Evolutionary conservation across 2,113 vertebrate species (phyloP), one percentile per base, ranked within the genome.

Genomic region (Suncus etruscus): DNA sequence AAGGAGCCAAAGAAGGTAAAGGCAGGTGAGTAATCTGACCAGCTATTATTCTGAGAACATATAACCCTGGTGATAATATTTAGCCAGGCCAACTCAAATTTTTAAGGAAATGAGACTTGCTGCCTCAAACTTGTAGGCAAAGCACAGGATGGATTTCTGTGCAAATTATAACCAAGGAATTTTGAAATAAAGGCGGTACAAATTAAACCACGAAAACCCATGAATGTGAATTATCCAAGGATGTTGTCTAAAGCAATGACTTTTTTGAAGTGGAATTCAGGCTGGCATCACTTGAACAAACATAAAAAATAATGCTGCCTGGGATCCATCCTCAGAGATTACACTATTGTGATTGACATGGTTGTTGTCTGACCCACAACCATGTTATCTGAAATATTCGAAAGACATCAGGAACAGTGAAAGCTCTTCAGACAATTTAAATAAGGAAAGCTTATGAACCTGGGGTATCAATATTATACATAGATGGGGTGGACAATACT

Each of bases 181-280:
- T 81, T 89, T 20, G 25, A 51, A 84, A 93, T 89, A 79, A 83
- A 92, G 76, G 25, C 51, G 65, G 80, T 90, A 66, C 75, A 82
- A 83, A 88, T 65, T 83, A 54, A 70, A 54, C 77, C 72, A 20
- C 77, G 47, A 39, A 39, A 39, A 39, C 39, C 39, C 39, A 5
- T 39, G 39, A 83, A 88, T 31, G 9, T 66, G 72, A 86, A 10
- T 90, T 86, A 90, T 84, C 50, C 29, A 51, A 9, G 32, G 50
- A 8, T 50, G 10, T 18, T 75, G 5, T 51, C 24, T 83, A 86
- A 86, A 54, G 58, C 58, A 61, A 20, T 22, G 18, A 18, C 22
- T 39, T 39, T 61, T 61, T 61, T 20, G 22, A 61, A 61, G 58
- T 61, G 58, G 58, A 61, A 7, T 61, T 16, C 58, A 61, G 16